Evolutionary conservation across 2,797 vertebrate species (phyloP), one percentile per base, ranked within the genome.

Genomic region (Masticophis lateralis): DNA sequence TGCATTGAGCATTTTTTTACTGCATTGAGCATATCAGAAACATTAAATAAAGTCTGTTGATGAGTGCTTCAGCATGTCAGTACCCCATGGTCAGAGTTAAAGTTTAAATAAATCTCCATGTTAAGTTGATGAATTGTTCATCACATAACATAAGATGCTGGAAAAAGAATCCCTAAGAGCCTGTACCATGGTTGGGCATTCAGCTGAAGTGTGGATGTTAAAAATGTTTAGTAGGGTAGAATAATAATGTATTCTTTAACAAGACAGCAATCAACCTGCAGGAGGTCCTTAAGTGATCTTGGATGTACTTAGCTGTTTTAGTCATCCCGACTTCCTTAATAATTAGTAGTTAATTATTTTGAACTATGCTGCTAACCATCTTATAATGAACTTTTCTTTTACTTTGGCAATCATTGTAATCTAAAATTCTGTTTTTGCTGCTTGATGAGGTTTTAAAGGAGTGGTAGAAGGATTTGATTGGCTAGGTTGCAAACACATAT

Each of bases 211-310:
- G 28, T 88, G 32, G 3, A 32, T 88, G 43, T 93, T 79, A 25
- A 90, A 91, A 88, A 14, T 90, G 57, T 28, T 89, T 61, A 88
- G 10, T 16, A 88, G 43, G 6, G 60, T 56, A 32, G 13, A n/a
- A 32, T 74, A 32, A 87, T 61, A 63, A 87, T 61, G 22, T 22
- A 66, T n/a, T 61, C 27, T 13, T 61, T 89, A 86, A 28, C 32
- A 56, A 43, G 74, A 55, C 22, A 57, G 69, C 90, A 89, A 86
- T 89, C 57, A 89, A 86, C 32, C 87, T 89, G 53, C 87, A 61
- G 90, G 93, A 83, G 51, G 37, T 86, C 59, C 74, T 86, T 57
- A 43, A 86, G n/a, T 63, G 69, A 83, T 43, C 43, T 91, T 74
- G 25, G 86, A 57, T 57, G 51, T 47, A 18, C n/a, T 63, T 88